Conservation (phyloP, 2,888 invertebrate species). For the Slavum lentiscoides region DNA sequence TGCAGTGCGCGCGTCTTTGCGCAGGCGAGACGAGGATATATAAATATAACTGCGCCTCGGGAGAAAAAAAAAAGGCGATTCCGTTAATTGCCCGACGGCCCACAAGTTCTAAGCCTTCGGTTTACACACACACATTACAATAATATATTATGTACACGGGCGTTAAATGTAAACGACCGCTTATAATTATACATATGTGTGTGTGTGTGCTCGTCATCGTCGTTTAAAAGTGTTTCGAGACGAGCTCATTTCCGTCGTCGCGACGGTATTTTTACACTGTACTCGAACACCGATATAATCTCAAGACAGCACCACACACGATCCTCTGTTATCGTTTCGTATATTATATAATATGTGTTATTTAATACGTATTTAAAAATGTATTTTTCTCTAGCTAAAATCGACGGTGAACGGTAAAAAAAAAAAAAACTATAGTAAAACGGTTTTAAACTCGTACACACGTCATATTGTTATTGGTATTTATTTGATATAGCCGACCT, state of each 20-base stretch:
- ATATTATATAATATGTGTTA: no score
- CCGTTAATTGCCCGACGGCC: conserved; percentile 16
- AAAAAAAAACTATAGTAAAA: no score
- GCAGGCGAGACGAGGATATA: background rate
- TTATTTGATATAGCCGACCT: no score
- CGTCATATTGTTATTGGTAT: no score
- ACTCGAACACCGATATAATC: no score
- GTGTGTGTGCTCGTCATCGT: background rate
- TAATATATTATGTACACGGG: background rate
- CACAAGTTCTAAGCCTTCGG: background rate
- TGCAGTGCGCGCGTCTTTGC: background rate
- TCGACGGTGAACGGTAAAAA: no score
- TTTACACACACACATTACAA: background rate
- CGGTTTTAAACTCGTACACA: no score
- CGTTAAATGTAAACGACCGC: background rate
- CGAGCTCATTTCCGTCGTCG: background rate
- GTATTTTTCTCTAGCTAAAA: no score
- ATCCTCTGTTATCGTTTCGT: no score
- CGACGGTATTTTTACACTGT: background rate
- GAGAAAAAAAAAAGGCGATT: conserved; percentile 8
- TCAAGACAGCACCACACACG: no score
- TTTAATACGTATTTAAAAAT: no score
- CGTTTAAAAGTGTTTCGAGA: conserved; percentile 10
- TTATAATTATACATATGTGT: background rate
- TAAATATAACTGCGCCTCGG: background rate